Evolutionary conservation across 2,797 vertebrate species (phyloP), one percentile per base, ranked within the genome.

Genomic region (Cirrhinus molitorella): DNA sequence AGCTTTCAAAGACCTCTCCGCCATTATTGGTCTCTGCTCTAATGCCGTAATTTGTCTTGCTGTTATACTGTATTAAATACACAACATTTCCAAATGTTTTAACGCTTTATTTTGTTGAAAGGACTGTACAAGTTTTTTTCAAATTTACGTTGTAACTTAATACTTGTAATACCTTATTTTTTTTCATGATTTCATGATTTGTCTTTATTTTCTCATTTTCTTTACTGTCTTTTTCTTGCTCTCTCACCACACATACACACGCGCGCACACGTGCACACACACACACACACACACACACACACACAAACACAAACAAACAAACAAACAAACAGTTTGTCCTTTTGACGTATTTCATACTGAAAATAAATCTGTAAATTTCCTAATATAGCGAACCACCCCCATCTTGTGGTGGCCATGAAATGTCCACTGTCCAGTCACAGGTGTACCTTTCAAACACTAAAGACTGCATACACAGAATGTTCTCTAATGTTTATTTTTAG

Each of bases 351-450:
- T 19, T 12, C 25, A 31, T 9, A 31, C 59, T 17, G 25, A 63
- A 31, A 17, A 63, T 1, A 31, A 68, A 40, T 28, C 14, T 28
- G 16, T 57, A 14, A 1, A 79, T 40, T 13, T 17, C 12, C n/a
- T 23, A 17, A 61, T 28, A 65, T 57, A 59, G 51, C 76, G 80
- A 89, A 94, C 92, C 86, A 91, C n/a, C 79, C 89, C 92, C 93
- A 92, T 88, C 94, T 85, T 25, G 91, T 90, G 94, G 89, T 74
- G 43, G 51, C 17, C 28, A 65, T 61, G 16, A 76, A 53, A 10
- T 28, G 1, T 37, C 66, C 49, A 12, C 47, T 75, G 81, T 3
- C 2, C 61, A 73, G 68, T 61, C 23, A 23, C 89, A 13, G 72
- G 12, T 70, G 4, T 43, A 59, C 23, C 14, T 67, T 55, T 34